A percentile compares a stretch with the other conserved stretches of the same genome.
phyloP scores from a whole-genome alignment of 2,888 invertebrate species.

The Choreutis nemorana region DNA sequence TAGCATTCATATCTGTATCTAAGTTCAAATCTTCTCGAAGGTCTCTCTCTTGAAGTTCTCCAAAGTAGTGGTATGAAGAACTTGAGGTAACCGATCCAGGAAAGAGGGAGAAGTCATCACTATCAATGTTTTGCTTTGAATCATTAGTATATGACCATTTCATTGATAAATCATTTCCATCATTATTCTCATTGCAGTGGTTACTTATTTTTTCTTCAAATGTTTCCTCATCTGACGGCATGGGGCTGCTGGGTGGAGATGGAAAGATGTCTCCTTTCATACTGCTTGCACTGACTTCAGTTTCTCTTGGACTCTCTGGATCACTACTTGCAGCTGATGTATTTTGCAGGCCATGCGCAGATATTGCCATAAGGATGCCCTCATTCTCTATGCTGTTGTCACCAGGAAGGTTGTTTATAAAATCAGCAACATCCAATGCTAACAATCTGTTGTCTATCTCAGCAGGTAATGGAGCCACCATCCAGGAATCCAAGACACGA shows the following conservation, averaged over 20 bases:
- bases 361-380: slow-evolving; percentile 78
- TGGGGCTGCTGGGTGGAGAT: slow-evolving; percentile 25
- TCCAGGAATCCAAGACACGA: slow-evolving; percentile 69
- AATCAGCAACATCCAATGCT: slow-evolving; percentile 55
- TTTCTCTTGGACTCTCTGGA: slow-evolving; percentile 8
- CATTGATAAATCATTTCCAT: slow-evolving; percentile 23
- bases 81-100: slow-evolving; percentile 27
- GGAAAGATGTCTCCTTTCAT: slow-evolving; percentile 15
- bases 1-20: slow-evolving; percentile 14
- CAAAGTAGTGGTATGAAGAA: slow-evolving; percentile 25
- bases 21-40: too few species aligned
- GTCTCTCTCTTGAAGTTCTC: slow-evolving; percentile 22
- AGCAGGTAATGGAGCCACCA: slow-evolving; percentile 48
- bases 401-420: slow-evolving; percentile 61
- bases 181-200: slow-evolving; percentile 16
- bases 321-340: slow-evolving; percentile 26
- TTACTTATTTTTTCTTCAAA: slow-evolving; percentile 12
- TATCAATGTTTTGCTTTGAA: slow-evolving; percentile 15
- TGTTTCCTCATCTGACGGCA: slow-evolving; percentile 26
- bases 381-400: slow-evolving; percentile 72
- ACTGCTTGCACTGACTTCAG: slow-evolving; percentile 8
- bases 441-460: slow-evolving; percentile 34
- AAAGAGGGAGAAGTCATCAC: slow-evolving; percentile 19
- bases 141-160: slow-evolving; percentile 24
- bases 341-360: slow-evolving; percentile 72